Base-by-base conservation (phyloP, 2,888 invertebrate genomes). In the Rhamnusium bicolor region DNA sequence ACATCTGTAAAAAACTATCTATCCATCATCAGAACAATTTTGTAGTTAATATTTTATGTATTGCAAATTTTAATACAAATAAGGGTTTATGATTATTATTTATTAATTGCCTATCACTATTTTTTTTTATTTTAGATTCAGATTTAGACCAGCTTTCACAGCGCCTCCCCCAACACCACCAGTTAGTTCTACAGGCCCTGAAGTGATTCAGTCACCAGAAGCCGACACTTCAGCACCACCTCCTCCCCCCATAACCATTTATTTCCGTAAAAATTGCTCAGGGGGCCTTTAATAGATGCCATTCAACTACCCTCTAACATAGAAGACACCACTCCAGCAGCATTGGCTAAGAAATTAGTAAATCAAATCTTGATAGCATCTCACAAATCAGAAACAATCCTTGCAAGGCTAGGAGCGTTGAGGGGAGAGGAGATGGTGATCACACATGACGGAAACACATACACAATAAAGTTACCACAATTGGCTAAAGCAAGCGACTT, bases 391-490 rank as follows among this genome's bases (percentile, higher is more conserved):
- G 88, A 88, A 71, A 85, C 83, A 2, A 82, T 88, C 47, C 71
- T 88, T 70, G 85, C 86, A 2, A 79, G 87, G 69, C 73, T 88
- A 47, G 85, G 84, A 6, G 81, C 83, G 16, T 69, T 87, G 27
- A 75, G 85, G 14, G 86, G 88, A 0, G 88, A 88, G 56, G 88
- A 88, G 77, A 84, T 86, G 75, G 86, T 84, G 3, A 85, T 89
- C 12, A 83, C 85, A 18, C 85, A 87, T 47, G 84, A 81, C 14
- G 87, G 87, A 5, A 90, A 89, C 79, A 90, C 87, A 61, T 91
- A 91, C 78, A 87, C 90, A 19, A 90, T 92, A 2, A 91, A 92
- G 86, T 88, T 92, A 72, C 92, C 92, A 14, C 86, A 83, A 56
- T 69, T 90, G 62, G 89, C 75, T 5, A 86, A 87, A 75, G 73